Base-by-base conservation (phyloP, 2,888 invertebrate species). In the Epinotia nisella region DNA sequence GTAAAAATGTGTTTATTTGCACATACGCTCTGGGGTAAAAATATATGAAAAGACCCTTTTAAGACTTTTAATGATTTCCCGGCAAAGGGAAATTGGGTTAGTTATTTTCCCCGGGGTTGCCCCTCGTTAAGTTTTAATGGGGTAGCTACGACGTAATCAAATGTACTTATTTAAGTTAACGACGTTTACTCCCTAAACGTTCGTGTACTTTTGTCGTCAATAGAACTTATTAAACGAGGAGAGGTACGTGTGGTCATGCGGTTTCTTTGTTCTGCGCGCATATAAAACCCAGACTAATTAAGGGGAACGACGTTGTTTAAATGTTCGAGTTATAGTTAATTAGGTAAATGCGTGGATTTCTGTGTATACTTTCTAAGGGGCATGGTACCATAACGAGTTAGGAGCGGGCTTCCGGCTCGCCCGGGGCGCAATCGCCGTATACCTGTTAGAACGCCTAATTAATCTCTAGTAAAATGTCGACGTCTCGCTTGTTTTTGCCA, bases 1-100 rank as follows among this genome's bases (percentile, higher is more conserved):
- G 93, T 93, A 93, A 93, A 93, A 93, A 93, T 93, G 93, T 93
- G 93, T 93, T 93, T 93, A 93, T 93, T 93, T 93, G 92, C 93
- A 92, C 93, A 92, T 93, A 91, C 92, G 93, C 92, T 89, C 85
- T 88, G 80, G 91, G 91, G 89, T 89, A 91, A 91, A 93, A 91
- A 92, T 89, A 88, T 93, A 91, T 93, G 93, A 92, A 93, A 93
- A 92, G 93, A 92, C 91, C 93, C 92, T 93, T 93, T 93, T 92
- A 92, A 93, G 93, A 93, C 93, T 92, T 93, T 93, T 93, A 93
- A 93, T 93, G 93, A 93, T 93, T 93, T 93, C 92, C 93, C 92
- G 91, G 92, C 91, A 93, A 93, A 93, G 91, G 93, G 91, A 93
- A 93, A 93, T 93, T 93, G 93, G 93, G 93, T 93, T 93, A 93